phyloP scores from a whole-genome alignment of 2,113 vertebrate species.

The Indicator indicator region DNA sequence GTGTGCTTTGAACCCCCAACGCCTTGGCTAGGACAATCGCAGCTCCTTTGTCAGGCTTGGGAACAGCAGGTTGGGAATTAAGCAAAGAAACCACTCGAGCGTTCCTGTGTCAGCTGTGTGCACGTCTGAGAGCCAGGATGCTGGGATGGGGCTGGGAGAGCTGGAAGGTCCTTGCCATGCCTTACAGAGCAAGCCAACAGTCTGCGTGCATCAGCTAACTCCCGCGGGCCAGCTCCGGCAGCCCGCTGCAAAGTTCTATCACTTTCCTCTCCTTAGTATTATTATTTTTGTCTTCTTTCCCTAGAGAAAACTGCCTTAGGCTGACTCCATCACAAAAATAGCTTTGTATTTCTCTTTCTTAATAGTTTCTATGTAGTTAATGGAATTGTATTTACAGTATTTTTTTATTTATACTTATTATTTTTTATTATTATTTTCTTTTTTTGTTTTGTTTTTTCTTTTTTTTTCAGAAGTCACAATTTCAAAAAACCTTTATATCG shows the following conservation, averaged over 20 bases:
- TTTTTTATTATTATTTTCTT: constrained; percentile 38
- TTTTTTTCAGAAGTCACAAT: constrained; percentile 89
- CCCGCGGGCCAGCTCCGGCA: constrained; percentile 76
- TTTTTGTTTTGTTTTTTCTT: constrained; percentile 60
- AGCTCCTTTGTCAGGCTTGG: constrained; percentile 77
- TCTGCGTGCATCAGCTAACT: constrained; percentile 47
- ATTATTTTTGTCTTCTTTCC: constrained; percentile 47
- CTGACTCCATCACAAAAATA: constrained; percentile 97
- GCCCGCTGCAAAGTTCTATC: constrained; percentile 57
- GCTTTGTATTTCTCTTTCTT: constrained; percentile 87
- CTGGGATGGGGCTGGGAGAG: constrained; percentile 87
- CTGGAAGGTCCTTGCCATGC: constrained; percentile 82
- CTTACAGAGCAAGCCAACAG: constrained; percentile 76
- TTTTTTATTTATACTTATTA: constrained; percentile 18
- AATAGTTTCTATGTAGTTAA: constrained; percentile 96
- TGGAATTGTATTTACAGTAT: constrained; percentile 98
- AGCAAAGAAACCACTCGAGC: constrained; percentile 67
- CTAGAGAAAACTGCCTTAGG: constrained; percentile 83
- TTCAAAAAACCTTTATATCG: constrained; percentile 89
- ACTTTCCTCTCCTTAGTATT: constrained; percentile 36
- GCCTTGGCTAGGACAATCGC: constrained; percentile 76
- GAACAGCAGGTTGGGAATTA: constrained; percentile 76
- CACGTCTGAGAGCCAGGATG: constrained; percentile 74
- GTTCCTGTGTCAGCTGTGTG: constrained; percentile 80
- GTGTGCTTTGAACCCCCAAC: constrained; percentile 91